Base-by-base conservation (phyloP, 1,140 invertebrate genomes). In the Hypothenemus hampei region DNA sequence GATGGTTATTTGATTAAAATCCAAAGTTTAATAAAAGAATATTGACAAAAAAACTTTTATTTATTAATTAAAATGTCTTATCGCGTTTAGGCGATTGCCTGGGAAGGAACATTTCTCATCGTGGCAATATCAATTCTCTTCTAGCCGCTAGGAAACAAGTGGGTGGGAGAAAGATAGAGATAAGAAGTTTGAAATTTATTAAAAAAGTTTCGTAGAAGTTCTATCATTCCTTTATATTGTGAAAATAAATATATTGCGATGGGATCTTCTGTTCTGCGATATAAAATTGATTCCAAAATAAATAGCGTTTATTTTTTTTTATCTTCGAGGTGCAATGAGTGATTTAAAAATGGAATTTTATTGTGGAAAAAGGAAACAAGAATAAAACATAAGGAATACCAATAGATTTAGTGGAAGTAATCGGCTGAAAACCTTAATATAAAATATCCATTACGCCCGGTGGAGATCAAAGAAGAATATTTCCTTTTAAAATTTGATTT, bases 151-250 rank as follows among this genome's bases (percentile, higher is more conserved):
- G 43, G 23, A 21, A 49, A 49, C 26, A 31, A 20, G n/a, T n/a
- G n/a, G n/a, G n/a, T n/a, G n/a, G n/a, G n/a, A n/a, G n/a, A n/a
- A n/a, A n/a, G n/a, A n/a, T n/a, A n/a, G 35, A 49, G 47, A 49
- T 49, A 49, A 36, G 47, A 49, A 49, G 31, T 49, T 49, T 41
- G 46, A 49, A 57, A 57, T 57, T 57, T 57, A 57, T 57, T 57
- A 57, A 57, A 57, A 36, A 57, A 57, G 54, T 57, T 57, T 49
- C n/a, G n/a, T 5, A 18, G 40, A 57, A 57, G 11, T 57, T 37
- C 35, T 37, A 37, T 37, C 18, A 37, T 37, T 37, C 35, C 35
- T 37, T 37, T 37, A 37, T 37, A 37, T 37, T 37, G 35, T 16
- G 35, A 37, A 37, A 37, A 37, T 37, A 37, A 15, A 37, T 37